Conservation (phyloP, 2,113 vertebrate genomes). For the Pseudorhombus dupliciocellatus region DNA sequence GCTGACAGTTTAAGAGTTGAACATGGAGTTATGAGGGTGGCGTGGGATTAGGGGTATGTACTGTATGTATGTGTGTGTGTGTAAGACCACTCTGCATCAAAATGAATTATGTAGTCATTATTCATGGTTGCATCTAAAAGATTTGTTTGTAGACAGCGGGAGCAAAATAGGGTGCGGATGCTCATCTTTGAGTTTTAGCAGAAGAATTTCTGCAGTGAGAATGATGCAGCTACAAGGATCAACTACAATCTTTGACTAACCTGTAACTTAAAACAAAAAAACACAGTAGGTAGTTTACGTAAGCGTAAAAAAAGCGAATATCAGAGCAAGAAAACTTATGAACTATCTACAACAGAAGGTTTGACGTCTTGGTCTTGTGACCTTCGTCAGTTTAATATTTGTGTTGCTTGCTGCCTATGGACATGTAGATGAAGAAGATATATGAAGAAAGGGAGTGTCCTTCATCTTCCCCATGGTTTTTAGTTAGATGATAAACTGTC, state of each 20-base stretch:
- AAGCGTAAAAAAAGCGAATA: too few relatives aligned
- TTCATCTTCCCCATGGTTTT: slow-evolving; percentile 27
- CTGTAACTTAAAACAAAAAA: too few relatives aligned
- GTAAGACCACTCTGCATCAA: slow-evolving; percentile 20
- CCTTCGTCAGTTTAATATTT: slow-evolving; percentile 14
- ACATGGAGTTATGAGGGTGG: slow-evolving; percentile 15
- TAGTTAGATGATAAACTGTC: slow-evolving; percentile 35
- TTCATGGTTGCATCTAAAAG: slow-evolving; percentile 37
- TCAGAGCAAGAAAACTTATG: neutral
- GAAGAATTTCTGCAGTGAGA: neutral
- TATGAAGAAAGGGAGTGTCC: slow-evolving; percentile 28
- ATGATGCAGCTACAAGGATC: too few relatives aligned
- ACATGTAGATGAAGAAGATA: slow-evolving; percentile 41
- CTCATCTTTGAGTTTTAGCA: neutral
- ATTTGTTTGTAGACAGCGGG: neutral
- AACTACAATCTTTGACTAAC: too few relatives aligned
- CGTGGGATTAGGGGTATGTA: slow-evolving; percentile 5
- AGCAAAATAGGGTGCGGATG: neutral
- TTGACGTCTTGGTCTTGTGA: neutral
- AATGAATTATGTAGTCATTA: slow-evolving; percentile 53
- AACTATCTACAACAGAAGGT: slow-evolving; percentile 4
- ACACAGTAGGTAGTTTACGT: too few relatives aligned
- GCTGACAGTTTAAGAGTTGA: slow-evolving; percentile 31
- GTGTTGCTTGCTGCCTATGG: slow-evolving; percentile 2
- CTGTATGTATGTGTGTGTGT: neutral